Evolutionary conservation across 2,888 invertebrate genomes (phyloP), one percentile per base, ranked within the genome.

Genomic region (Altica lythri): DNA sequence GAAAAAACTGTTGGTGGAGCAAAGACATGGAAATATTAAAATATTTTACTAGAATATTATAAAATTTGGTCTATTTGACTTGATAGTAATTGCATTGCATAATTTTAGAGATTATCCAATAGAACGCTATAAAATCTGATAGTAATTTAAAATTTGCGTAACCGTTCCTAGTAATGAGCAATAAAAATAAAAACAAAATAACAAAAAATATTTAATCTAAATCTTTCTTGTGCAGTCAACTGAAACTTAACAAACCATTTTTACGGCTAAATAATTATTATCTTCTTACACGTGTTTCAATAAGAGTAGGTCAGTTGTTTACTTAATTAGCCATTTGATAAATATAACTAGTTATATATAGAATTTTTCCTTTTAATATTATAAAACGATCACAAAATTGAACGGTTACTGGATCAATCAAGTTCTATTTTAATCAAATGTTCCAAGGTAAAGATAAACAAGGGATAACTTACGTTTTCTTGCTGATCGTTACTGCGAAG

Each of bases 141-240:
- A 19, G 19, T 34, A 45, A 45, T 45, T 22, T 2, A 5, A 45
- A 14, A 45, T 34, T 45, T 32, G 44, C 44, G 44, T 44, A 44
- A 45, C 45, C n/a, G 34, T 16, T 34, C 14, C 16, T 16, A 34
- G 32, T 45, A 19, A 22, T 45, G 34, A 45, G n/a, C n/a, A n/a
- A n/a, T n/a, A n/a, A n/a, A n/a, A n/a, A n/a, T n/a, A n/a, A 45
- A 45, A 45, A 45, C 13, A 19, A 8, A 43, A 8, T 1, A 43
- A 22, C 10, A 37, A 13, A 17, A 29, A 32, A 32, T n/a, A n/a
- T n/a, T 32, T 30, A 1, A 34, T 34, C 34, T 34, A 34, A 45
- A 45, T 45, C 32, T 45, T n/a, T 45, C 22, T 13, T 34, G 34
- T 14, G 45, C 45, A 22, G 12, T 22, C 19, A 45, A 45, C 34